Base-by-base conservation (phyloP, 1,140 invertebrate genomes). In the Euschistus heros region DNA sequence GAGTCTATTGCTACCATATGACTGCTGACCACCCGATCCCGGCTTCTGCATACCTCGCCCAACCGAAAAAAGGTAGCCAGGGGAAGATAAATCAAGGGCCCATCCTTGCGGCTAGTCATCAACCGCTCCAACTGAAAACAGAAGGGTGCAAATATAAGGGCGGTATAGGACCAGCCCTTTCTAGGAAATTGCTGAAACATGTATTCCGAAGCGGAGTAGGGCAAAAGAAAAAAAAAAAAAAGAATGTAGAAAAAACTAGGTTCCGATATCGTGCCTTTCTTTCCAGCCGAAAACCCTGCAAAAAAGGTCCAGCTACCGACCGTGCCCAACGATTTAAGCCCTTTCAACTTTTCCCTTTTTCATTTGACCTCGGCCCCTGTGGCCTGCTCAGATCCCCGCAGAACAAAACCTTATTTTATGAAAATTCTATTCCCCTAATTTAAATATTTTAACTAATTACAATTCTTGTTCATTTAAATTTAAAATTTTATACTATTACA, bases 131-230 rank as follows among this genome's bases (percentile, higher is more conserved):
- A 30, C 17, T 7, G 57, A 30, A 30, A 60, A 60, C 26, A 60
- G 30, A 60, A 60, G 30, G 30, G 30, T 60, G 30, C 44, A 37
- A 37, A 62, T 46, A 44, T 33, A 44, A 44, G 17, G 33, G 60
- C 27, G 44, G 18, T 18, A 33, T 5, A 60, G 37, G 27, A n/a
- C 17, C 42, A 62, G 18, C 60, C 33, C 60, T 44, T 37, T 46
- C 44, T 22, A 22, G 33, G 44, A 44, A 62, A 44, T 44, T 44
- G 60, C 44, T 46, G 22, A 62, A 62, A 62, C 60, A 62, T 62
- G 33, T 60, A 44, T 62, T 24, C 47, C 47, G n/a, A 50, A 22
- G 47, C n/a, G 22, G 47, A 50, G 47, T n/a, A 22, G 47, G 47
- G n/a, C 47, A 22, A 18, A 50, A 50, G 22, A 50, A 15, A 47